phyloP scores from a whole-genome alignment of 2,888 invertebrate species.

The Pristionchus fissidentatus region DNA sequence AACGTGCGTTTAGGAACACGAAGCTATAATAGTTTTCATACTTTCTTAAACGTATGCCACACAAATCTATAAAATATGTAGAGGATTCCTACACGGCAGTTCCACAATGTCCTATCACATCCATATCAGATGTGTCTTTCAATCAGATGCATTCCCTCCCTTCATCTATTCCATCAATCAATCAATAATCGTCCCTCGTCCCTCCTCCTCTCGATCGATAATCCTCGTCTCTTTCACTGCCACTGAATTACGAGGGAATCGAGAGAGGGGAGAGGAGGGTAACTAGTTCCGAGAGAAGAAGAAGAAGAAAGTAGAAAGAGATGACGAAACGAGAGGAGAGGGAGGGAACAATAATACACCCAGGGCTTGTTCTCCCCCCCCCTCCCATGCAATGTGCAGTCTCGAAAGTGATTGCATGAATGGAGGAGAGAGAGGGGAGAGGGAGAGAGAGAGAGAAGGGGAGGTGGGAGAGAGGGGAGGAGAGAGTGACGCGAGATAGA shows the following conservation, averaged over 20 bases:
- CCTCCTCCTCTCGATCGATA: slow-evolving; percentile 28
- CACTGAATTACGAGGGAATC: neutral
- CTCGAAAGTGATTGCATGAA: slow-evolving; percentile 19
- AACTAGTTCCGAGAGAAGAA: slow-evolving; percentile 32
- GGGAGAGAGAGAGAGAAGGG: neutral
- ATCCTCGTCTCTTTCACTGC: slow-evolving; percentile 17
- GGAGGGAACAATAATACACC: slow-evolving; percentile 30
- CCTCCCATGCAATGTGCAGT: neutral
- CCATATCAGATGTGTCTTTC: no score
- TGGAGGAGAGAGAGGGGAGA: neutral
- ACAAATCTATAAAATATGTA: no score
- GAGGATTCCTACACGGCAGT: no score
- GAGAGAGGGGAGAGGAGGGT: neutral
- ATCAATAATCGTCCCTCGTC: neutral
- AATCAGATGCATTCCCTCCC: neutral
- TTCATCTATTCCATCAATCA: neutral
- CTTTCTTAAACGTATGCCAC: no score
- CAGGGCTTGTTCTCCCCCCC: slow-evolving; percentile 3
- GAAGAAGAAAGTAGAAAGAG: slow-evolving; percentile 39
- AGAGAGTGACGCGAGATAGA: neutral
- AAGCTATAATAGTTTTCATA: no score
- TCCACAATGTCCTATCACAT: no score
- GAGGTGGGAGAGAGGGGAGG: neutral
- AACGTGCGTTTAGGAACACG: no score
- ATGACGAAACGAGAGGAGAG: slow-evolving; percentile 37